Evolutionary conservation across 2,113 vertebrate genomes (phyloP).

Genomic region (Colinus virginianus): DNA sequence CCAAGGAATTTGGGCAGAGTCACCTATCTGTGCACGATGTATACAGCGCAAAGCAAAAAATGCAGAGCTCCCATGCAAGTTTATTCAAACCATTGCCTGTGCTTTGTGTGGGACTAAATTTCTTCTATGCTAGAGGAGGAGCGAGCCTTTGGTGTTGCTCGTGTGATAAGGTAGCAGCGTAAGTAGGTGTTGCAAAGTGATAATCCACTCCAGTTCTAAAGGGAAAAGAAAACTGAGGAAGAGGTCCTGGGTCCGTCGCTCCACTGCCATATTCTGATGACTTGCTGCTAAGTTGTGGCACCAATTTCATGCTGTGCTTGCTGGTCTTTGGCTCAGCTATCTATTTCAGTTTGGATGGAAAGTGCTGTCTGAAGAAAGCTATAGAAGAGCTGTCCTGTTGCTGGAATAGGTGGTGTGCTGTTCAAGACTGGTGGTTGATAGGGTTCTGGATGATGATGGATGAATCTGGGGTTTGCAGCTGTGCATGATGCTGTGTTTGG

Average conservation of each 20-base stretch:
- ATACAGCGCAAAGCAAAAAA: background rate
- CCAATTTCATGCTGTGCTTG: background rate
- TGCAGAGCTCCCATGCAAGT: background rate
- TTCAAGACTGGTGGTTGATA: background rate
- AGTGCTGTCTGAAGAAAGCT: background rate
- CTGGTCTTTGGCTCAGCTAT: background rate
- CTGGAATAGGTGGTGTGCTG: fast-evolving
- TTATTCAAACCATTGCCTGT: fast-evolving
- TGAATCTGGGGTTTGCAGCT: background rate
- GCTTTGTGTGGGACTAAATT: background rate
- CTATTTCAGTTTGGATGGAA: background rate
- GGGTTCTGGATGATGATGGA: background rate
- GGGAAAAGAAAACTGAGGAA: background rate
- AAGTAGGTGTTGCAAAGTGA: background rate
- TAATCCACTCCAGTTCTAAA: background rate
- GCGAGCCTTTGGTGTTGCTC: background rate
- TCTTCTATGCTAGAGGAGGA: background rate
- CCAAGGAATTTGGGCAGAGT: background rate
- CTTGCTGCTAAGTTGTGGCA: background rate
- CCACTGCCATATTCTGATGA: background rate
- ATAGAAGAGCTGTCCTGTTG: background rate
- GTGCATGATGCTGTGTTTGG: background rate
- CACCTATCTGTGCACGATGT: fast-evolving
- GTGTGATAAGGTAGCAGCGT: no score
- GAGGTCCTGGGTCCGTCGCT: background rate